Evolutionary conservation across 2,113 vertebrate species (phyloP), one percentile per base, ranked within the genome.

Genomic region (Ornithorhynchus anatinus): DNA sequence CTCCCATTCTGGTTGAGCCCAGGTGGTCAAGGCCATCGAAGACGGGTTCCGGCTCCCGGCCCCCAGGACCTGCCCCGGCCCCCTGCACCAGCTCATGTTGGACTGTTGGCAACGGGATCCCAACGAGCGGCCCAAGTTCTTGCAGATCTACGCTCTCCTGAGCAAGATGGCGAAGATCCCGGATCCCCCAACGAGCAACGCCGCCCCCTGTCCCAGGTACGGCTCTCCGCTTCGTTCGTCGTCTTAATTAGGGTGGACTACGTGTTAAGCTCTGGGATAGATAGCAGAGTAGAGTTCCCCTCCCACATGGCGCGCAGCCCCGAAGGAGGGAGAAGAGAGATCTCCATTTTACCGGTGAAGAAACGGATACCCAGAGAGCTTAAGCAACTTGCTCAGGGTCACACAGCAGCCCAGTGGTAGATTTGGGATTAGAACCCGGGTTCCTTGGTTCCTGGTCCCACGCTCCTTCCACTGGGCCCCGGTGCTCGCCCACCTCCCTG

Each of bases 1-100:
- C 25, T 29, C 15, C 45, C 15, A 48, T 29, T 7, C 10, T 29
- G 0, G n/a, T n/a, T 45, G 35, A 52, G 71, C 65, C 60, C 77
- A 98, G 97, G 96, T 99, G 73, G 94, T 99, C 72, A 98, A 98
- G 81, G 97, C 97, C 0, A 96, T 99, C 14, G 97, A 99, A 86
- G 96, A 99, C 0, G 97, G 97, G 8, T 99, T 99, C 88, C 94
- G 97, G 80, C 94, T 99, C 89, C 97, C 97, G 0, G 96, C 97
- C 25, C 97, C 97, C 0, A 89, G 94, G 2, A 96, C 94, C 91
- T 99, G 97, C 72, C 96, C 96, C 3, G 69, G 86, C 0, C 86
- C 92, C 1, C 93, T 98, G 8, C 97, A 99, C 79, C 96, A 95
- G 87, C 91, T 99, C 60, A 99, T 98, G 97, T 88, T 99, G 47